phyloP scores from a whole-genome alignment of 2,797 vertebrate species.

The Takifugu ocellatus region DNA sequence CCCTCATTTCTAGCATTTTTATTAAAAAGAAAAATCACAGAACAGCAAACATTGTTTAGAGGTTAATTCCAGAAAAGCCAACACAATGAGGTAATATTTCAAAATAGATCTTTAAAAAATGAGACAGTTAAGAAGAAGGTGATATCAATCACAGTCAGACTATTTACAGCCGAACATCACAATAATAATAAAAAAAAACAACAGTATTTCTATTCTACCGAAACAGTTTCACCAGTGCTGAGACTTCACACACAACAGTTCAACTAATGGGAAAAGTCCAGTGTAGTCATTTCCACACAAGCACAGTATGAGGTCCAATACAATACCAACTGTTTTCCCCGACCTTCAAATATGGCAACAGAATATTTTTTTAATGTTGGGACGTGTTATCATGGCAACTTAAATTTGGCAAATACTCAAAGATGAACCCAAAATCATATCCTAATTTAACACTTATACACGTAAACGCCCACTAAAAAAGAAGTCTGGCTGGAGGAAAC shows the following conservation, averaged over 20 bases:
- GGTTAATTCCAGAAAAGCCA: constrained; percentile 67
- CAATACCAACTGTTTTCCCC: constrained; percentile 48
- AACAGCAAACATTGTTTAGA: constrained; percentile 81
- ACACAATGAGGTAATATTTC: constrained; percentile 74
- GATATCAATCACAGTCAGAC: constrained; percentile 77
- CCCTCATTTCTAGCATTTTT: constrained; percentile 75
- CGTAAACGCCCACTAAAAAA: constrained; percentile 52
- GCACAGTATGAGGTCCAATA: constrained; percentile 68
- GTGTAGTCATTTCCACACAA: constrained; percentile 61
- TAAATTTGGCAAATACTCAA: constrained; percentile 45
- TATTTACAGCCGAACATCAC: constrained; percentile 76
- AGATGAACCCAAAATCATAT: constrained; percentile 44
- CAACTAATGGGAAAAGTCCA: constrained; percentile 59
- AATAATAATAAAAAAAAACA: constrained; percentile 71
- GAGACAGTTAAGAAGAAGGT: constrained; percentile 75
- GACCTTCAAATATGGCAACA: constrained; percentile 54
- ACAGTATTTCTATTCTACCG: constrained; percentile 74
- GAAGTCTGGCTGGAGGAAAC: constrained; percentile 45
- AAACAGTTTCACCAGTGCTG: constrained; percentile 85
- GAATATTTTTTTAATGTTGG: constrained; percentile 35
- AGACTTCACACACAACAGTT: constrained; percentile 74
- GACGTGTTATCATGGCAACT: constrained; percentile 39
- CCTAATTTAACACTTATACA: constrained; percentile 53
- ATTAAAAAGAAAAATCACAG: constrained; percentile 86
- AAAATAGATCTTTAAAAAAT: constrained; percentile 77